Conservation (phyloP, 2,888 invertebrate genomes). For the Rhagium mordax region DNA sequence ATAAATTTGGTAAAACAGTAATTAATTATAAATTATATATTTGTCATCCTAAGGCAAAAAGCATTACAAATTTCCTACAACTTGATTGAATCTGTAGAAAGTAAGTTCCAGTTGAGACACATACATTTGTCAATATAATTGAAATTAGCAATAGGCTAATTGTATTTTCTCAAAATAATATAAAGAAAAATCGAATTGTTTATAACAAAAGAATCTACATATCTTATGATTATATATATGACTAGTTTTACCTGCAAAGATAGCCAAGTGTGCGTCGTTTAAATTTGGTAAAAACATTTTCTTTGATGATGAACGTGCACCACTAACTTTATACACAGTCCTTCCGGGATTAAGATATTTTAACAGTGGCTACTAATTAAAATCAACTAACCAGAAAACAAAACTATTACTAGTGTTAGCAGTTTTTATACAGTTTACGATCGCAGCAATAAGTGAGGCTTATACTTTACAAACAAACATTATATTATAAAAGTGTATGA, state of each 20-base stretch:
- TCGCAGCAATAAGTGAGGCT: not conserved
- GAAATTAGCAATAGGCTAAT: not conserved
- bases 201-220: not conserved
- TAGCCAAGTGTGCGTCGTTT: slow-evolving; percentile 1
- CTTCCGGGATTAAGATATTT: not conserved
- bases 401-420: not conserved
- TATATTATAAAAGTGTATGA: not conserved
- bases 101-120: not conserved
- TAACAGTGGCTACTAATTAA: not conserved
- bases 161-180: not conserved
- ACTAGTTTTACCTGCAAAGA: not conserved
- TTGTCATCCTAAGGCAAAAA: not conserved
- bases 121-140: not conserved
- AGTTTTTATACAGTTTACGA: not conserved
- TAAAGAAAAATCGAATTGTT: not conserved
- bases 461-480: not conserved
- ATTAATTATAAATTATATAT: too few species aligned
- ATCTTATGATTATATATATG: not conserved
- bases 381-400: not conserved
- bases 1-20: too few species aligned
- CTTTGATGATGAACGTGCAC: not conserved
- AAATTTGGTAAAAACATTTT: slow-evolving; percentile 10
- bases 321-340: not conserved
- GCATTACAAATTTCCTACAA: not conserved
- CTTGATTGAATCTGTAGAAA: not conserved